A percentile compares a stretch with the other conserved stretches of the same genome.
phyloP scores from a whole-genome alignment of 2,888 invertebrate species.

The Macrosoma leucophasiata region DNA sequence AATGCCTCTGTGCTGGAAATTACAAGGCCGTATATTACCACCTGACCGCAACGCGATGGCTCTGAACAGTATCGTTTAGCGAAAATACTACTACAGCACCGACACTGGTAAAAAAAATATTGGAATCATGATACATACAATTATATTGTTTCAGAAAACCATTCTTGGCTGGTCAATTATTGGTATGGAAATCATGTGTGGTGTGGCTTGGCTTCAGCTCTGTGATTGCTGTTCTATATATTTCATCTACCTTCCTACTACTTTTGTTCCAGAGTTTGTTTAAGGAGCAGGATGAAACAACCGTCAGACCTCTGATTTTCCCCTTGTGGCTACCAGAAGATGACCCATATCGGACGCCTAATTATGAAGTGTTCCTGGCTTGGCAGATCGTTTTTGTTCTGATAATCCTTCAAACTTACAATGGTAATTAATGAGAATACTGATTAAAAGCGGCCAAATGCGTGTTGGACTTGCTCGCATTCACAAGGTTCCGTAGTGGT shows the following conservation, averaged over 20 bases:
- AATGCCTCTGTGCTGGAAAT: not conserved
- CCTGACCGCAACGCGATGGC: not conserved
- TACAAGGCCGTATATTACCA: not conserved
- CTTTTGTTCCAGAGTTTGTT: constrained; percentile 42
- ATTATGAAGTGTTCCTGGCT: constrained; percentile 47
- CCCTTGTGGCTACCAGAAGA: constrained; percentile 52
- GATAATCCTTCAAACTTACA: constrained; percentile 36
- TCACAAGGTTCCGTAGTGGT: no score
- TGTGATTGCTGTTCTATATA: constrained; percentile 27
- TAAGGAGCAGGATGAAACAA: constrained; percentile 39
- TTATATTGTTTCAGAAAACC: constrained; percentile 36
- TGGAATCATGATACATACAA: not conserved
- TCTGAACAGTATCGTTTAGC: not conserved
- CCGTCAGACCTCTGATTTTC: constrained; percentile 42
- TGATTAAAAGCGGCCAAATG: no score
- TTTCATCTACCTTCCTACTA: constrained; percentile 29
- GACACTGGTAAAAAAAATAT: not conserved
- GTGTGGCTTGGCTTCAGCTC: constrained; percentile 35
- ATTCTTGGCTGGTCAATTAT: constrained; percentile 44
- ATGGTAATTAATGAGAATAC: no score
- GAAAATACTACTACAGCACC: not conserved
- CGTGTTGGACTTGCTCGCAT: no score
- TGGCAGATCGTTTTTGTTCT: constrained; percentile 27
- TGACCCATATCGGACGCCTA: constrained; percentile 48
- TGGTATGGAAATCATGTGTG: constrained; percentile 46